Percentiles rank a stretch among this genome's conserved stretches.
Conservation (phyloP, 2,888 invertebrate species). For the Sphinx pinastri region DNA sequence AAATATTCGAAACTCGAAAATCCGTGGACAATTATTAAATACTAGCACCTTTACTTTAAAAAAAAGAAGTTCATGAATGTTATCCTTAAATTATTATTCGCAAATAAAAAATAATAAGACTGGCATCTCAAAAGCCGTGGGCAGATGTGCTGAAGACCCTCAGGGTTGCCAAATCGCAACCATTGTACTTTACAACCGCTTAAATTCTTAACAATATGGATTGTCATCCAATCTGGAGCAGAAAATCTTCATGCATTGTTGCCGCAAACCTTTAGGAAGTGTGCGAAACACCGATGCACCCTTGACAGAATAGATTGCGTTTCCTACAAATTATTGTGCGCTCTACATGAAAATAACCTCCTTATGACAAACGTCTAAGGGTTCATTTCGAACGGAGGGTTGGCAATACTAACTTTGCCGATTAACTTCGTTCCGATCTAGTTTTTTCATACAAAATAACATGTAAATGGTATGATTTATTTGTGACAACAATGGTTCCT, state of each 20-base stretch:
- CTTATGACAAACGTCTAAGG: not conserved
- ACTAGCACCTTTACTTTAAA: not conserved
- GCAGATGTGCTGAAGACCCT: conserved; percentile 14
- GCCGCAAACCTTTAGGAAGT: conserved; percentile 67
- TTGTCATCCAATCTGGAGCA: conserved; percentile 76
- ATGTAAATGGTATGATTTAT: conserved; percentile 77
- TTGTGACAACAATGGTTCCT: conserved; percentile 74
- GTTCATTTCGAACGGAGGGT: conserved; percentile 6
- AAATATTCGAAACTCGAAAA: not conserved
- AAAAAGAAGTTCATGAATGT: not conserved
- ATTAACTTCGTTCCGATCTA: conserved; percentile 58
- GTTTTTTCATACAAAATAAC: conserved; percentile 59
- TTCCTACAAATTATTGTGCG: not conserved
- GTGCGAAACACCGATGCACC: conserved; percentile 67
- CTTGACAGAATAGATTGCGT: conserved; percentile 38
- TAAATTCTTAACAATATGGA: conserved; percentile 62
- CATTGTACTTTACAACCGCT: conserved; percentile 22
- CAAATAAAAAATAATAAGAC: conserved; percentile 19
- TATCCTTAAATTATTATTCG: not conserved
- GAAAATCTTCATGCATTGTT: conserved; percentile 56
- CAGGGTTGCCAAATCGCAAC: conserved; percentile 31
- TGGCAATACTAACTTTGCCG: conserved; percentile 11
- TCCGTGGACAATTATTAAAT: not conserved
- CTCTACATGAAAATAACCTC: not conserved
- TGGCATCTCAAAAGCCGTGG: not conserved